A percentile compares a stretch with the other conserved stretches of the same genome.
Evolutionary conservation across 1,140 invertebrate genomes (phyloP).

Genomic region (Spodoptera litura): DNA sequence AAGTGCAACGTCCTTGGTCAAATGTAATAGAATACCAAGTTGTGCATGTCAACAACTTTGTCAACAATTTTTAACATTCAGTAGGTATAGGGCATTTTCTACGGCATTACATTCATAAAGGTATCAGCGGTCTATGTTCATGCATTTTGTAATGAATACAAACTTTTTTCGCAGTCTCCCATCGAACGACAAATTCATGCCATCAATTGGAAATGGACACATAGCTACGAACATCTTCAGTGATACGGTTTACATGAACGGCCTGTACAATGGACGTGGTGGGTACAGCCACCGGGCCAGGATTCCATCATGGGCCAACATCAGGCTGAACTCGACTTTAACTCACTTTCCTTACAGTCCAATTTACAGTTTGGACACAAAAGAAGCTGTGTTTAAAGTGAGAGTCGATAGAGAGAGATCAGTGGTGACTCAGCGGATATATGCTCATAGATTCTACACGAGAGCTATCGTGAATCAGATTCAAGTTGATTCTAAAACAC

Average conservation of each 20-base stretch:
- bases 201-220: constrained; percentile 87
- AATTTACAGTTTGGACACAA: constrained; percentile 79
- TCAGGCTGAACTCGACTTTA: constrained; percentile 84
- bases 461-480: constrained; percentile 87
- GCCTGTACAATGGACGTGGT: constrained; percentile 85
- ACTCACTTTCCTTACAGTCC: constrained; percentile 70
- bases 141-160: background rate
- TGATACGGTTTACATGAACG: constrained; percentile 87
- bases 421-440: constrained; percentile 84
- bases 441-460: constrained; percentile 86
- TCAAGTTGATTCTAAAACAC: constrained; percentile 74
- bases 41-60: no score
- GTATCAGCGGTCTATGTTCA: background rate
- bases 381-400: constrained; percentile 78
- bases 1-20: no score
- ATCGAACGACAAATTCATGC: constrained; percentile 85
- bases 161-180: constrained; percentile 76
- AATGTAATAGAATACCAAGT: no score
- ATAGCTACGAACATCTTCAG: constrained; percentile 87
- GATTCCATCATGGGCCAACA: constrained; percentile 86
- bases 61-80: no score
- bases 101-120: no score
- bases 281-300: constrained; percentile 86
- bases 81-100: no score
- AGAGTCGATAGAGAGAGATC: constrained; percentile 81